Evolutionary conservation across 2,888 invertebrate species (phyloP).

Genomic region (Cantharis flavilabris): DNA sequence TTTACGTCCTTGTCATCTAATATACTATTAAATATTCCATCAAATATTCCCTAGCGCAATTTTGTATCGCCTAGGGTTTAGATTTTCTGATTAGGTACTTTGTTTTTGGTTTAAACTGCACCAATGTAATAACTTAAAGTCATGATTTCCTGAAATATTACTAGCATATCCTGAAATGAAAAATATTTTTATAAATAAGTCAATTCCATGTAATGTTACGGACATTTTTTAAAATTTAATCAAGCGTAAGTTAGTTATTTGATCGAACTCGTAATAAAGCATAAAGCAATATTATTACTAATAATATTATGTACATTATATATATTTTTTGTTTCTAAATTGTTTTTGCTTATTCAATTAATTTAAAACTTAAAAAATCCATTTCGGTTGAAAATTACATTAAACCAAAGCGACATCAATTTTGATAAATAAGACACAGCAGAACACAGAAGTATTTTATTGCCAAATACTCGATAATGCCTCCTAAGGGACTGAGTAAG

Average conservation of each 20-base stretch:
- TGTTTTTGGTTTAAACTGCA: too few species aligned
- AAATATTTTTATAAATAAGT: background rate
- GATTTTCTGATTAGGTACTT: too few species aligned
- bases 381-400: background rate
- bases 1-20: too few species aligned
- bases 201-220: background rate
- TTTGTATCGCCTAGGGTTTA: background rate
- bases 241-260: background rate
- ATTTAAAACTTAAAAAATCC: background rate
- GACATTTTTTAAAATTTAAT: background rate
- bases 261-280: background rate
- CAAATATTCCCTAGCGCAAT: background rate
- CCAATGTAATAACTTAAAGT: too few species aligned
- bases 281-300: background rate
- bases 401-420: background rate
- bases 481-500: background rate
- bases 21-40: background rate
- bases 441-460: background rate
- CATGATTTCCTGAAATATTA: background rate
- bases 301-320: too few species aligned
- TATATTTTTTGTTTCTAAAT: background rate
- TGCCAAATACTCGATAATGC: background rate
- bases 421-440: background rate
- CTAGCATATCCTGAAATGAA: background rate
- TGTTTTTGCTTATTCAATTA: background rate